Conservation (phyloP, 2,888 invertebrate genomes). For the Acleris emargana region DNA sequence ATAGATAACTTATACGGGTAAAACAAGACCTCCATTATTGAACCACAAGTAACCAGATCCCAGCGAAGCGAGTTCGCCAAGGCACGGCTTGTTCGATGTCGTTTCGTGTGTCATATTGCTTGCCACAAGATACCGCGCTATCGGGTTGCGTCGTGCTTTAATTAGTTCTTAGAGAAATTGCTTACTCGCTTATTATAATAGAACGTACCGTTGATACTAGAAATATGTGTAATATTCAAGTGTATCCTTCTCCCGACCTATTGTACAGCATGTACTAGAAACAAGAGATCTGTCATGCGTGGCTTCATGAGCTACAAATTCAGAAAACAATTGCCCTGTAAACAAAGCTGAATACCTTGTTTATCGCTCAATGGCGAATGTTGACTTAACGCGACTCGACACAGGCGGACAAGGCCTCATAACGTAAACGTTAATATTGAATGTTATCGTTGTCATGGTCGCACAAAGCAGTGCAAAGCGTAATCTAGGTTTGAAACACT, state of each 20-base stretch:
- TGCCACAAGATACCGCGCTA: slow-evolving; percentile 63
- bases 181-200: slow-evolving; percentile 42
- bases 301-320: background rate
- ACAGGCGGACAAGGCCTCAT: slow-evolving; percentile 1
- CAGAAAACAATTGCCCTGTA: background rate
- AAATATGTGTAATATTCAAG: background rate
- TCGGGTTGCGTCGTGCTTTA: slow-evolving; percentile 67
- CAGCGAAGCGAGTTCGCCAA: slow-evolving; percentile 41
- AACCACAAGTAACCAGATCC: slow-evolving; percentile 67
- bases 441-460: slow-evolving; percentile 23
- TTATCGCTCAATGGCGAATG: slow-evolving; percentile 1
- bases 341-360: background rate
- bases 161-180: slow-evolving; percentile 67
- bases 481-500: slow-evolving; percentile 33
- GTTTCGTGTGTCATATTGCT: slow-evolving; percentile 69
- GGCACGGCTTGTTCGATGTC: slow-evolving; percentile 50
- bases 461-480: slow-evolving; percentile 18
- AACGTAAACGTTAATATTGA: slow-evolving; percentile 13
- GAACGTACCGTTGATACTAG: background rate
- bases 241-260: background rate
- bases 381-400: slow-evolving; percentile 1
- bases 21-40: slow-evolving; percentile 51
- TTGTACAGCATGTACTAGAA: no score
- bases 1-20: slow-evolving; percentile 56
- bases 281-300: background rate